These are phyloP conservation scores for Encarsia formosa DNA, from an alignment of 2,888 invertebrate genomes.

Conservation along the genomic window DNA sequence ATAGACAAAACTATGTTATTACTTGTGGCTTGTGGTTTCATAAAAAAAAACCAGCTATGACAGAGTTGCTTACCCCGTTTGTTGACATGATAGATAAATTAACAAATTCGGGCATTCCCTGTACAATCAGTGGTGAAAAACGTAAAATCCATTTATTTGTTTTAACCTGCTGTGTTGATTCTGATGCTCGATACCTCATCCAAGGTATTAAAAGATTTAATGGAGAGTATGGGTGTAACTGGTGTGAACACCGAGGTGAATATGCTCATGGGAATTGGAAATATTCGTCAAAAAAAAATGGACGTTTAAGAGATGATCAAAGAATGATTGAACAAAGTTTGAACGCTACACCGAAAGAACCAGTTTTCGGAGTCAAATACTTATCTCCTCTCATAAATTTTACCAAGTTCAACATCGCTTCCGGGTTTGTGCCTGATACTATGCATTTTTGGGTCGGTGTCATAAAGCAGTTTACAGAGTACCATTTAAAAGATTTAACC, in stretches of 20 bases:
- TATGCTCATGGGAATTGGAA: not conserved
- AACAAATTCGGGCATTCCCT: not conserved
- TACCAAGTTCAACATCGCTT: not conserved
- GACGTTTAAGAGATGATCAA: not conserved
- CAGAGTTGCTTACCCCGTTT: not conserved
- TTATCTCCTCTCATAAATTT: not conserved
- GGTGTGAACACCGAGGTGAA: slow-evolving; percentile 2
- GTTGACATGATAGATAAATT: not conserved
- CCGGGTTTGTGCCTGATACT: not conserved
- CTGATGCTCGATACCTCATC: not conserved
- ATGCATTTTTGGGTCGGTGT: slow-evolving; percentile 5
- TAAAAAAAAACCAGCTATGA: slow-evolving; percentile 4
- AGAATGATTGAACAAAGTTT: not conserved
- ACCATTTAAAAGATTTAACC: not conserved
- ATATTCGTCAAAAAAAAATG: not conserved
- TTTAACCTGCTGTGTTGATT: slow-evolving; percentile 1
- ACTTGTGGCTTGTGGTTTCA: slow-evolving; percentile 2
- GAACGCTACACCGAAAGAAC: too few species aligned
- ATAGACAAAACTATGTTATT: slow-evolving; percentile 1
- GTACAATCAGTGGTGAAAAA: not conserved
- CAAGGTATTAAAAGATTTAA: slow-evolving; percentile 2
- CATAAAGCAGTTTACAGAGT: slow-evolving; percentile 5
- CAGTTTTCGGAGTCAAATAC: not conserved
- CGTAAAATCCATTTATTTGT: not conserved
- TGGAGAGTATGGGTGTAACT: not conserved